Evolutionary conservation across 2,113 vertebrate genomes (phyloP).

Genomic region (Camarhynchus parvulus): DNA sequence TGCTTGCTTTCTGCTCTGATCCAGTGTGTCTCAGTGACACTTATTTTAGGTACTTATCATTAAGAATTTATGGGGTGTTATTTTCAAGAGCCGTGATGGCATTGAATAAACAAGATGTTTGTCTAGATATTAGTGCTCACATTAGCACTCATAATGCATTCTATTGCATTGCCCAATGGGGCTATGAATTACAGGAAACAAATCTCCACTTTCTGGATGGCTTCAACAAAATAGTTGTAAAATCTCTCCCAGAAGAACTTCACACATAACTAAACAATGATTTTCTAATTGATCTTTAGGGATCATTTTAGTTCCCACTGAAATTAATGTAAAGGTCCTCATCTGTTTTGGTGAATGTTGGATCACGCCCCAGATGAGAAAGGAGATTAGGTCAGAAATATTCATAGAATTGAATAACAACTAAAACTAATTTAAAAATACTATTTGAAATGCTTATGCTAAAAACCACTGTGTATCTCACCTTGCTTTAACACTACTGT

Average conservation of each 20-base stretch:
- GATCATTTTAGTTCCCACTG: neutral
- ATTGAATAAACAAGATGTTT: neutral
- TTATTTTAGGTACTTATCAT: slow-evolving; percentile 15
- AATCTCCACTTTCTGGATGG: neutral
- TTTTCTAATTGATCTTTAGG: neutral
- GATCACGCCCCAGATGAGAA: neutral
- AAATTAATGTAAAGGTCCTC: neutral
- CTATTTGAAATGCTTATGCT: neutral
- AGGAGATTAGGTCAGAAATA: neutral
- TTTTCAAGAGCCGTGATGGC: neutral
- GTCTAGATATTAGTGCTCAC: neutral
- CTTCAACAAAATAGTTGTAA: neutral
- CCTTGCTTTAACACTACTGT: neutral
- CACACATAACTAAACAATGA: neutral
- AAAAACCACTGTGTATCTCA: neutral
- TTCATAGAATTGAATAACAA: neutral
- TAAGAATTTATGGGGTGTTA: slow-evolving; percentile 32
- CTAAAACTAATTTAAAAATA: neutral
- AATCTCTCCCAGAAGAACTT: neutral
- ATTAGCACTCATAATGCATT: neutral
- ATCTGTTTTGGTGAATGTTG: neutral
- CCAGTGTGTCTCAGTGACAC: neutral
- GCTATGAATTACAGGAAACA: neutral
- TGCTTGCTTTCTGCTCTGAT: neutral
- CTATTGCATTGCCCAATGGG: neutral